These are phyloP conservation scores for Acronicta psi DNA, from an alignment of 2,888 invertebrate species.

Conservation along the genomic window DNA sequence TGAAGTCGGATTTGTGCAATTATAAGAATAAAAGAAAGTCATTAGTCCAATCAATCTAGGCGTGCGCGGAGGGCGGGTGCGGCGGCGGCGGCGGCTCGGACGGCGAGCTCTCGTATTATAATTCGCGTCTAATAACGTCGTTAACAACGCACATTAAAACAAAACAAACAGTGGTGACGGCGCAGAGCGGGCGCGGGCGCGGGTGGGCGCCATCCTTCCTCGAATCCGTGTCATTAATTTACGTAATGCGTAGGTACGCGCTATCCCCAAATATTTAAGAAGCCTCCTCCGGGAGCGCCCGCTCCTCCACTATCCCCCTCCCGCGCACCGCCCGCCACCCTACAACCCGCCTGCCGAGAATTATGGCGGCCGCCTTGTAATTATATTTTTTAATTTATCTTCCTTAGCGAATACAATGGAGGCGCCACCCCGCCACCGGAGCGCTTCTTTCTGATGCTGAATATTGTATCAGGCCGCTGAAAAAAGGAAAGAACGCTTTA, in stretches of 20 bases:
- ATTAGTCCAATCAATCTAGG: constrained; percentile 83
- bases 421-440: constrained; percentile 88
- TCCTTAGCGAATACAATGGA: constrained; percentile 91
- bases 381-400: constrained; percentile 93
- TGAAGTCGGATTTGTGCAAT: constrained; percentile 82
- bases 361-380: constrained; percentile 91
- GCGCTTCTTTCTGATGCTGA: constrained; percentile 89
- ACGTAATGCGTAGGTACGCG: constrained; percentile 90
- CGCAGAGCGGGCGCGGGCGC: constrained; percentile 63
- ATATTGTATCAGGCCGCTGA: constrained; percentile 89
- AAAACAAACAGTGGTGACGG: constrained; percentile 84
- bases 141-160: constrained; percentile 89
- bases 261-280: constrained; percentile 90
- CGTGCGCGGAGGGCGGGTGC: constrained; percentile 55
- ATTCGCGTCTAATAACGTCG: constrained; percentile 87
- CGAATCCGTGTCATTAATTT: constrained; percentile 90
- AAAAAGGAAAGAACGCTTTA: constrained; percentile 89
- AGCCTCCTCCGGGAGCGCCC: constrained; percentile 89
- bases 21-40: constrained; percentile 84
- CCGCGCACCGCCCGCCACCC: constrained; percentile 71
- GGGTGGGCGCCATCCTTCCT: constrained; percentile 87
- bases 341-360: constrained; percentile 86
- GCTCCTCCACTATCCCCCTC: constrained; percentile 84
- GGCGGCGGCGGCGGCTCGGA: constrained; percentile 51
- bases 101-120: constrained; percentile 71